Evolutionary conservation across 2,113 vertebrate genomes (phyloP), one percentile per base, ranked within the genome.

Genomic region (Plecturocebus donacophilus): DNA sequence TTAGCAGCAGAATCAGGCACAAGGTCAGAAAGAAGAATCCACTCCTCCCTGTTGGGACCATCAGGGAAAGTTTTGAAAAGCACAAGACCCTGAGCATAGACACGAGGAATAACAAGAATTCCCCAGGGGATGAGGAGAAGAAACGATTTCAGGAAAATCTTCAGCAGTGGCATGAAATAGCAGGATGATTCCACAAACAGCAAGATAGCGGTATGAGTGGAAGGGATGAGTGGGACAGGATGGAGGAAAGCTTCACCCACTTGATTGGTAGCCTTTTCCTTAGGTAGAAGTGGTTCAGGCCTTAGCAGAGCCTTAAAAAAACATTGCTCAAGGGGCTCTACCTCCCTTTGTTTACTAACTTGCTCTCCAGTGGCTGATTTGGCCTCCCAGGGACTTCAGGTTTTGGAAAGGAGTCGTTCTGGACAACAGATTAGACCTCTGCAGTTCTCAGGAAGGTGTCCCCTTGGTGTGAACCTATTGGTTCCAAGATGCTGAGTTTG

Each of bases 151-250:
- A 87, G 66, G 89, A n/a, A 64, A 87, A 86, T 8, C 30, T 12
- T 40, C n/a, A 54, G 38, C 7, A 35, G 47, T 2, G 12, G 49
- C 90, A 30, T 1, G 17, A 54, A 54, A 54, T 27, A 35, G n/a
- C 66, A 52, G 52, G 75, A n/a, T 16, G 21, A 17, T 10, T 54
- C 54, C 38, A 2, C 1, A 45, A 68, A 38, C 23, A n/a, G 56
- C 30, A 52, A 8, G 80, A 77, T 8, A 2, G 1, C 0, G 12
- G 3, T 21, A 16, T 13, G 19, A 75, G 66, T 0, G 0, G 38
- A 21, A 40, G 11, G 12, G 13, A 5, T 42, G 30, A 77, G 47
- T 13, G 30, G 40, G 7, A 19, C 32, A 21, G 2, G 8, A 23
- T 7, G 11, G 61, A 6, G 16, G 16, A 30, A 52, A 12, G 20